Evolutionary conservation across 2,888 invertebrate genomes (phyloP).

Genomic region (Cephalotes varians): DNA sequence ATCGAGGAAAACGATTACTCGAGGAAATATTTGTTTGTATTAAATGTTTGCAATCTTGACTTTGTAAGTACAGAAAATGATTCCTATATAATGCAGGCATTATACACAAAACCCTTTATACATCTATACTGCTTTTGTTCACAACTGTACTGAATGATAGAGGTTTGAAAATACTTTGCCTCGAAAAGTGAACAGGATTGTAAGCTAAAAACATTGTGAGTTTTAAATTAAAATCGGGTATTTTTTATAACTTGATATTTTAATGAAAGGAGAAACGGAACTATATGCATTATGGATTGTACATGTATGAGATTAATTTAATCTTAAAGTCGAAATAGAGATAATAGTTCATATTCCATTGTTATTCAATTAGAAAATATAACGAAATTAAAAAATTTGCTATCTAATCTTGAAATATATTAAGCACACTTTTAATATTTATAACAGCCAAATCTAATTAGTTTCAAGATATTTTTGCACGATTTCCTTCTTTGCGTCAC

Average conservation of each 20-base stretch:
- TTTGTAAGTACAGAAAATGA: background rate
- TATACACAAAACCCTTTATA: background rate
- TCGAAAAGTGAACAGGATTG: background rate
- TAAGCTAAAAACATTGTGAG: background rate
- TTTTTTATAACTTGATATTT: background rate
- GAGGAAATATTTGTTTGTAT: constrained; percentile 23
- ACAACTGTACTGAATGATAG: background rate
- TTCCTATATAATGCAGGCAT: background rate
- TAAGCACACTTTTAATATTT: background rate
- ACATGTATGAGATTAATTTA: background rate
- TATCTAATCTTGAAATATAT: background rate
- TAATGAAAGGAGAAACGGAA: background rate
- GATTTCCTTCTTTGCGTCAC: background rate
- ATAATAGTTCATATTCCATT: background rate
- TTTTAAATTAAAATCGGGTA: background rate
- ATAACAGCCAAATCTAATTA: background rate
- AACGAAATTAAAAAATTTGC: background rate
- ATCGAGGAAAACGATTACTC: background rate
- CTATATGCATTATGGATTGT: background rate
- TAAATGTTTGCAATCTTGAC: constrained; percentile 31
- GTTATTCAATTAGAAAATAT: background rate
- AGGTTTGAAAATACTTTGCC: background rate
- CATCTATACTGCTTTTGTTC: no score
- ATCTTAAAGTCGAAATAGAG: background rate
- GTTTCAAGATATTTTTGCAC: background rate